Evolutionary conservation across 2,797 vertebrate genomes (phyloP), one percentile per base, ranked within the genome.

Genomic region (Sphenodon punctatus): DNA sequence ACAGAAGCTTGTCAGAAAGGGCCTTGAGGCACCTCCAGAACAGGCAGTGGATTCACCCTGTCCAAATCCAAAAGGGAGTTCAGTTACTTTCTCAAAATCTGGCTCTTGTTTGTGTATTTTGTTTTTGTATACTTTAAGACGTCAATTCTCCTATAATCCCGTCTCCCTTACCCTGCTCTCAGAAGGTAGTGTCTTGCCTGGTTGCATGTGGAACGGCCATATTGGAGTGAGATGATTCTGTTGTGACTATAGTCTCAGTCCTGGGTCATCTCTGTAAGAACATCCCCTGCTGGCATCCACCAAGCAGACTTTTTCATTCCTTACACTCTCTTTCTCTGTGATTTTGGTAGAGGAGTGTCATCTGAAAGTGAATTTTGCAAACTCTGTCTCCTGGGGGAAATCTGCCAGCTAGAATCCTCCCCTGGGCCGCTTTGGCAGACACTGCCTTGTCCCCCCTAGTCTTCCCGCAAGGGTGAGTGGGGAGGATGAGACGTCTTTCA

Each of bases 1-100:
- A 64, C 48, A 43, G 64, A 70, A 58, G 14, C 59, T 80, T 85
- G 71, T 82, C 80, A 65, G 66, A 67, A 85, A 84, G 25, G 65
- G 48, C n/a, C 55, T 45, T 63, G 64, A 76, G 43, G 53, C 75
- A 67, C 76, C 3, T 7, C 16, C 1, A 2, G 9, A 11, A 6
- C 1, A 4, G 51, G 22, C 55, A 75, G 30, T 42, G 5, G 14
- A 55, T 76, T 82, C 78, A 12, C 32, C 72, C 36, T 81, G 67
- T 38, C 61, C 0, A 1, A 23, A 53, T 23, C 19, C 56, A 30
- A 45, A 30, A 63, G 9, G 27, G n/a, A 75, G 23, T 65, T 80
- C n/a, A 19, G 63, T 1, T 1, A 69, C 36, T 64, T 63, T 15
- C n/a, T 36, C 36, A 36, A 58, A 58, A 58, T 13, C 58, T 36